A percentile compares a stretch with the other conserved stretches of the same genome.
These are phyloP conservation scores for Lysiphlebus fabarum DNA, from an alignment of 1,140 invertebrate species.

Conservation along the genomic window DNA sequence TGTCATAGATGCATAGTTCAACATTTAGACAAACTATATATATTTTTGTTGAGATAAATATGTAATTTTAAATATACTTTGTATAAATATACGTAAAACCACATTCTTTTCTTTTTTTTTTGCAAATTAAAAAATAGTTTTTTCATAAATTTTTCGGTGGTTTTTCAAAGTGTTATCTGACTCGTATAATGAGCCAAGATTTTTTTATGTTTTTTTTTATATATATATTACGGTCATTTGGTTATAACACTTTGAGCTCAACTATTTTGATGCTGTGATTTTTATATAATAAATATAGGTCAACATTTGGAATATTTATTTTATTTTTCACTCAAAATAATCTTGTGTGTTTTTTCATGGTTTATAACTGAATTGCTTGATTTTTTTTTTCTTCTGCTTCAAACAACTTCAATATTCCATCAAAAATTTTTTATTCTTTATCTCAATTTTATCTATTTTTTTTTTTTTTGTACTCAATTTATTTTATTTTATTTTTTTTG, in stretches of 20 bases:
- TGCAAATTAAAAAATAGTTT: no score
- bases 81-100: background rate
- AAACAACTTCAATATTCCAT: no score
- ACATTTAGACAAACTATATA: no score
- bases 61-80: no score
- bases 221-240: background rate
- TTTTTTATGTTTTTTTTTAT: background rate
- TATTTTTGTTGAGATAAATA: no score
- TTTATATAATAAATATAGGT: constrained; percentile 54
- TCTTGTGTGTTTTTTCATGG: constrained; percentile 24
- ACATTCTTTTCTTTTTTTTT: background rate
- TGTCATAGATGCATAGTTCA: background rate
- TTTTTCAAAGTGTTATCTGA: background rate
- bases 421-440: no score
- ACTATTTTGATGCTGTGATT: constrained; percentile 50
- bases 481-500: no score
- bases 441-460: no score
- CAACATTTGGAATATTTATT: constrained; percentile 29
- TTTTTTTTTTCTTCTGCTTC: no score
- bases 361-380: no score
- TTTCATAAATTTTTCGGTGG: no score
- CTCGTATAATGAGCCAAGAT: background rate
- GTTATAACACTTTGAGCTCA: constrained; percentile 13
- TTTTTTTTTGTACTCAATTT: no score
- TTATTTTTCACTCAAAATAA: constrained; percentile 5